Evolutionary conservation across 2,797 vertebrate genomes (phyloP).

Genomic region (Pelochelys cantorii): DNA sequence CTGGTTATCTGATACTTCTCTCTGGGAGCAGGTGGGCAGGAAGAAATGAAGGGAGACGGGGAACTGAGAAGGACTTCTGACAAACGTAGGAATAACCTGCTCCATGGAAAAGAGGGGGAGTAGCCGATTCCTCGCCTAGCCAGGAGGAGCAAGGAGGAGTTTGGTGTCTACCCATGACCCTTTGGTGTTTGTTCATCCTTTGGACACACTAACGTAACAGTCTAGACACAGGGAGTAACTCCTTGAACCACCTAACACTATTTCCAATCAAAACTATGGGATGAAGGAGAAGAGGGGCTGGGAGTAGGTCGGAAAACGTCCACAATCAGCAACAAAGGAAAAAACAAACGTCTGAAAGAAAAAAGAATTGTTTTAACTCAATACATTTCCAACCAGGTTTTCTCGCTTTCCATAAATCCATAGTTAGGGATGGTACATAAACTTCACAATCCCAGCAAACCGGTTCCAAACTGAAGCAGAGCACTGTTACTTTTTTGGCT

Average conservation of each 20-base stretch:
- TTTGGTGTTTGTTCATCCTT: background rate
- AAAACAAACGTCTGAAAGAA: background rate
- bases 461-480: constrained; percentile 23
- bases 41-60: background rate
- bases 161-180: background rate
- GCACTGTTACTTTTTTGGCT: constrained; percentile 7
- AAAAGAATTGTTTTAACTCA: background rate
- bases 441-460: background rate
- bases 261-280: no score
- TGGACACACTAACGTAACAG: background rate
- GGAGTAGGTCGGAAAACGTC: no score
- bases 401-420: background rate
- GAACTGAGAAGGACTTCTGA: constrained; percentile 27
- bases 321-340: background rate
- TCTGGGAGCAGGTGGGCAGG: background rate
- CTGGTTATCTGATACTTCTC: background rate
- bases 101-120: constrained; percentile 17
- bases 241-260: background rate
- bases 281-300: no score
- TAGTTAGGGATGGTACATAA: background rate
- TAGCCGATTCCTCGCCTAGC: constrained; percentile 16
- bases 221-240: background rate
- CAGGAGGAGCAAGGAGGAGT: background rate
- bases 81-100: background rate
- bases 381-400: background rate